phyloP scores from a whole-genome alignment of 2,797 vertebrate genomes.

The Esox masquinongy region DNA sequence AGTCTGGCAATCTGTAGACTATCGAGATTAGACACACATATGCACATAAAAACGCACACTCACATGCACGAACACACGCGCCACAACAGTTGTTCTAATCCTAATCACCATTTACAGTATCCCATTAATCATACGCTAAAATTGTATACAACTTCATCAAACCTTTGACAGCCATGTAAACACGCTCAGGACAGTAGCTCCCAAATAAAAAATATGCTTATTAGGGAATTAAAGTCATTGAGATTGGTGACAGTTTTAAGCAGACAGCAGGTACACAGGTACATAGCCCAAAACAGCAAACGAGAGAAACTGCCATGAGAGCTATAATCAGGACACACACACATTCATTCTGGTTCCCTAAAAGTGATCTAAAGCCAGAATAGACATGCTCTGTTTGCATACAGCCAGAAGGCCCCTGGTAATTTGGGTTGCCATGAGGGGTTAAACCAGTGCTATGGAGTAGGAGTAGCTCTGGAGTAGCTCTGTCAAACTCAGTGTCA shows the following conservation, averaged over 20 bases:
- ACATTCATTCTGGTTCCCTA: background rate
- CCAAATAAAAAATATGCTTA: background rate
- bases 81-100: background rate
- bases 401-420: background rate
- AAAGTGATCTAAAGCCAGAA: constrained; percentile 1
- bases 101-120: too few species aligned
- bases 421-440: background rate
- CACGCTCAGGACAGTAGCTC: background rate
- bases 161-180: background rate
- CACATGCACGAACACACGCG: too few species aligned
- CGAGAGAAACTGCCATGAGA: background rate
- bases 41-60: too few species aligned
- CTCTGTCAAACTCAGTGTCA: background rate
- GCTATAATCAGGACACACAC: background rate
- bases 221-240: background rate
- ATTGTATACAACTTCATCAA: too few species aligned
- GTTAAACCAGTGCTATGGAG: background rate
- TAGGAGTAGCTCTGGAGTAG: background rate
- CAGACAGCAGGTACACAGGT: background rate
- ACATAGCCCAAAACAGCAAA: background rate
- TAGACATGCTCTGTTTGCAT: background rate
- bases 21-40: background rate
- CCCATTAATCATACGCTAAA: too few species aligned
- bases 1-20: background rate
- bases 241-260: background rate